Conservation (phyloP, 2,797 vertebrate species). For the Poecilia picta region DNA sequence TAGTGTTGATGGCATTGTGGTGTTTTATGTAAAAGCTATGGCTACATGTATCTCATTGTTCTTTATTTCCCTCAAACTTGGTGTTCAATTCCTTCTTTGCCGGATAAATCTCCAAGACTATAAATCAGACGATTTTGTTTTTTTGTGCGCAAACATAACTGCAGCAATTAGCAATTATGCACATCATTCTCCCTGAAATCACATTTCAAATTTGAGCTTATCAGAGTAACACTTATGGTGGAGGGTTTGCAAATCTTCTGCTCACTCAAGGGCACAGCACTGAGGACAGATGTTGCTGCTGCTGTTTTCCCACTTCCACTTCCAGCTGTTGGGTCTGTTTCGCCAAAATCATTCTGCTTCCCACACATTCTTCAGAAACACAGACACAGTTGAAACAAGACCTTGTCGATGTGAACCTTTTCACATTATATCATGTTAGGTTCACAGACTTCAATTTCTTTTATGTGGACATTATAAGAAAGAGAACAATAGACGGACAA, state of each 20-base stretch:
- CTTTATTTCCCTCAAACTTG: background rate
- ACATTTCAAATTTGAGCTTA: slow-evolving; percentile 27
- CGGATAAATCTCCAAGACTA: background rate
- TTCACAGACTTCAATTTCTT: background rate
- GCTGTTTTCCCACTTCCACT: slow-evolving; percentile 33
- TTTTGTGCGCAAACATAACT: background rate
- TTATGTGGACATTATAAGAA: background rate
- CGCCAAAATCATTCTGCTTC: slow-evolving; percentile 50
- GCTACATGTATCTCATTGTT: background rate
- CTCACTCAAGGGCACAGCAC: slow-evolving; percentile 57
- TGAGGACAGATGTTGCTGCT: slow-evolving; percentile 61
- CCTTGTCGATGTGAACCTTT: background rate
- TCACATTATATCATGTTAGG: background rate
- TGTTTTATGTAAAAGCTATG: background rate
- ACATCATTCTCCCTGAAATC: slow-evolving; percentile 9
- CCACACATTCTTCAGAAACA: slow-evolving; percentile 5
- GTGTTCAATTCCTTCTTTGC: no score
- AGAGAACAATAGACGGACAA: background rate
- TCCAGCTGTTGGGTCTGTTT: slow-evolving; percentile 51
- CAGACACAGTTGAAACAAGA: background rate
- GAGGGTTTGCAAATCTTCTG: slow-evolving; percentile 44
- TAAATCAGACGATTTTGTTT: background rate
- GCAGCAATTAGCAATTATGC: background rate
- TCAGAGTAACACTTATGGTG: slow-evolving; percentile 45
- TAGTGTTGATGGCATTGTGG: background rate